Conservation (phyloP, 2,113 vertebrate genomes). For the Rhinoderma darwinii region DNA sequence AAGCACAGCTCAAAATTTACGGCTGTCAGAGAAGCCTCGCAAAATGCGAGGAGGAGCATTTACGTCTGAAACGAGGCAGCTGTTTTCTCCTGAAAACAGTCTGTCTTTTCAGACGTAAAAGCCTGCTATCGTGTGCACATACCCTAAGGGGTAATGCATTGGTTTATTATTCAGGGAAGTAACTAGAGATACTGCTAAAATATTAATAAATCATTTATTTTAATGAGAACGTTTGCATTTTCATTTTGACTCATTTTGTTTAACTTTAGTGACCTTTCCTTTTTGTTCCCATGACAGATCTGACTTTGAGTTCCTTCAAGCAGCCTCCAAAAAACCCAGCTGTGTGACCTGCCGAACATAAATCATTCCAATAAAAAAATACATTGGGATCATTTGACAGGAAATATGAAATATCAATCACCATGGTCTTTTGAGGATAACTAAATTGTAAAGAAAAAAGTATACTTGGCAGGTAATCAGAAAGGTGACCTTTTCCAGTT, state of each 20-base stretch:
- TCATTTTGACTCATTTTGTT: neutral
- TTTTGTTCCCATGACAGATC: slow-evolving; percentile 27
- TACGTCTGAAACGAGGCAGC: too few relatives aligned
- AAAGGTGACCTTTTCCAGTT: slow-evolving; percentile 27
- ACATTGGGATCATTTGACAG: neutral
- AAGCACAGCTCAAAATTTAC: too few relatives aligned
- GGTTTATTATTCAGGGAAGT: neutral
- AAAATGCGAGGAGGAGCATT: too few relatives aligned
- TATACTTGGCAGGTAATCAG: slow-evolving; percentile 14
- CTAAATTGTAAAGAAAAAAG: neutral
- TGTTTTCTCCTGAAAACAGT: too few relatives aligned
- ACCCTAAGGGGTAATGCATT: neutral
- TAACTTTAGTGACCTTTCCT: slow-evolving; percentile 8
- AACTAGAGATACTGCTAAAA: neutral
- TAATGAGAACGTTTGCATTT: slow-evolving; percentile 24
- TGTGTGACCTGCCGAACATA: slow-evolving; percentile 19
- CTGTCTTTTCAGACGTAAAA: too few relatives aligned
- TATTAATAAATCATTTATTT: slow-evolving; percentile 8
- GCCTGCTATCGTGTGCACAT: too few relatives aligned
- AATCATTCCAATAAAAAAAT: slow-evolving; percentile 21
- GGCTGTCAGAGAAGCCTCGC: too few relatives aligned
- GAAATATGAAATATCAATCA: slow-evolving; percentile 16
- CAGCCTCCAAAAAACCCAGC: slow-evolving; percentile 8
- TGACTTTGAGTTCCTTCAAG: neutral
- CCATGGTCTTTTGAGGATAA: slow-evolving; percentile 18